A percentile compares a stretch with the other conserved stretches of the same genome.
phyloP scores from a whole-genome alignment of 2,888 invertebrate genomes.

The Meteorus colon region DNA sequence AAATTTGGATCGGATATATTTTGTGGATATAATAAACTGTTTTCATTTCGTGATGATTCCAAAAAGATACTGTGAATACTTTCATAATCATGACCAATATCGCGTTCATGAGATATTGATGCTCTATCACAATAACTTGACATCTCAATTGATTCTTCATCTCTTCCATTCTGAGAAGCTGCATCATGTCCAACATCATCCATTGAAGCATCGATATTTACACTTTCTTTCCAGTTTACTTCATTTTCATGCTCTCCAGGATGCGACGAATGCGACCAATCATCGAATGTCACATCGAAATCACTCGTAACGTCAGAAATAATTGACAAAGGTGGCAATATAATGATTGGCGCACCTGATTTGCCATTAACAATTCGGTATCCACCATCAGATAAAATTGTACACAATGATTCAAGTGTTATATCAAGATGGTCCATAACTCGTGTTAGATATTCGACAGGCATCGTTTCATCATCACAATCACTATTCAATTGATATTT shows the following conservation, averaged over 20 bases:
- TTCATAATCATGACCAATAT: constrained; percentile 34
- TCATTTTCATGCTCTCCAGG: background rate
- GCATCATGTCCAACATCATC: background rate
- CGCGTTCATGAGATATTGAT: background rate
- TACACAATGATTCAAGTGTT: constrained; percentile 53
- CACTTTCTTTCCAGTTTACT: constrained; percentile 44
- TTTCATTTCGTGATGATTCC: constrained; percentile 53
- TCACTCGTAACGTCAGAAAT: constrained; percentile 43
- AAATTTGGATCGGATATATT: constrained; percentile 47
- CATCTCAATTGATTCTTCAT: background rate
- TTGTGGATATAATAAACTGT: constrained; percentile 42
- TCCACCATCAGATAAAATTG: constrained; percentile 59
- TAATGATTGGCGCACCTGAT: constrained; percentile 54
- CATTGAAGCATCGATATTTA: background rate
- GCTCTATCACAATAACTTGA: constrained; percentile 13
- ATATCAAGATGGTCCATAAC: constrained; percentile 54
- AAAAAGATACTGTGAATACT: constrained; percentile 59
- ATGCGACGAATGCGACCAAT: background rate
- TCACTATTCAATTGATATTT: constrained; percentile 50
- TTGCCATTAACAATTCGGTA: constrained; percentile 57
- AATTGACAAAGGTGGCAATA: constrained; percentile 53
- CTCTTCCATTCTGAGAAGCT: background rate
- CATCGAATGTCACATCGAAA: constrained; percentile 20
- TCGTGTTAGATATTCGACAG: constrained; percentile 64
- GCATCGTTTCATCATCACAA: constrained; percentile 61